phyloP scores from a whole-genome alignment of 2,888 invertebrate genomes.

The Drosophila putrida region DNA sequence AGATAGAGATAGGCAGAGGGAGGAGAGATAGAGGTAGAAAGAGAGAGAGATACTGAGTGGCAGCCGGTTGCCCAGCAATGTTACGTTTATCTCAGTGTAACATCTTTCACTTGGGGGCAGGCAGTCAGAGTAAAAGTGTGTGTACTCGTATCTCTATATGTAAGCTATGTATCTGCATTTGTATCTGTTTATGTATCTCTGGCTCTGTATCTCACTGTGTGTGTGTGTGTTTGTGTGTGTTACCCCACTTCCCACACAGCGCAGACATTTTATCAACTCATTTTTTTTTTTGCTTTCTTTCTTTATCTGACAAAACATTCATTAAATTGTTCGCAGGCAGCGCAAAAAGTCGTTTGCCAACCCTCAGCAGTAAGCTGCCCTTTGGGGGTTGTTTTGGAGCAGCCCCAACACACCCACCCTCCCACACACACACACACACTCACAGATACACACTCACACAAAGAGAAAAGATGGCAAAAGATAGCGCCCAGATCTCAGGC shows the following conservation, averaged over 20 bases:
- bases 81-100: conserved; percentile 77
- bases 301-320: conserved; percentile 80
- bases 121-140: conserved; percentile 28
- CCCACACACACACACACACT: conserved; percentile 26
- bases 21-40: background rate
- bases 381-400: conserved; percentile 77
- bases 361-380: conserved; percentile 61
- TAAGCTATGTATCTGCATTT: conserved; percentile 27
- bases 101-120: conserved; percentile 72
- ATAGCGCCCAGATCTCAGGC: conserved; percentile 70
- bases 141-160: conserved; percentile 35
- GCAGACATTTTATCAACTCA: conserved; percentile 62
- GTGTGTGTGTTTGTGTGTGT: conserved; percentile 22
- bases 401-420: conserved; percentile 35
- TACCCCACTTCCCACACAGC: conserved; percentile 48
- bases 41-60: background rate
- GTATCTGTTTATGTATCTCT: conserved; percentile 11
- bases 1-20: background rate
- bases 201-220: conserved; percentile 17
- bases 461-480: conserved; percentile 73
- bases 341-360: conserved; percentile 58
- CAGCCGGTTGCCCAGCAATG: conserved; percentile 56
- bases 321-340: conserved; percentile 73
- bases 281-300: conserved; percentile 52
- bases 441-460: conserved; percentile 29